A percentile compares a stretch with the other conserved stretches of the same genome.
Conservation (phyloP, 2,888 invertebrate genomes). For the Acronicta leporina region DNA sequence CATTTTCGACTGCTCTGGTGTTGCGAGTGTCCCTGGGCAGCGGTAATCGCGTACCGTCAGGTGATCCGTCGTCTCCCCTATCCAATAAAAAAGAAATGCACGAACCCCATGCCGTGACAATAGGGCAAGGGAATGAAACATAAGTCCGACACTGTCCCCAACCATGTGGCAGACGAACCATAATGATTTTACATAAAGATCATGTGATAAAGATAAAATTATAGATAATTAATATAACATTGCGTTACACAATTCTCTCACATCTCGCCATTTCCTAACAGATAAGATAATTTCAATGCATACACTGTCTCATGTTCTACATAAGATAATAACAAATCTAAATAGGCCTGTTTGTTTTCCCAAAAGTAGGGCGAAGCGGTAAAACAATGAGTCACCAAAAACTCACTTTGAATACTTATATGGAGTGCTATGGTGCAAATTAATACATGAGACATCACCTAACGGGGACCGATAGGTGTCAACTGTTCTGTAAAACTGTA, state of each 20-base stretch:
- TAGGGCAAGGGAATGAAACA: too few relatives aligned
- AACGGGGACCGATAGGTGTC: constrained; percentile 20
- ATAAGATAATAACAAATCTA: constrained; percentile 5
- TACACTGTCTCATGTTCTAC: constrained; percentile 27
- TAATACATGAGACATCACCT: constrained; percentile 28
- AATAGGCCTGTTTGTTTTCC: constrained; percentile 34
- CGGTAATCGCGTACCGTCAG: too few relatives aligned
- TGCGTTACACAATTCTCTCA: neutral
- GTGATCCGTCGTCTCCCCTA: too few relatives aligned
- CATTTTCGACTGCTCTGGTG: too few relatives aligned
- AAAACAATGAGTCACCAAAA: constrained; percentile 20
- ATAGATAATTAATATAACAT: too few relatives aligned
- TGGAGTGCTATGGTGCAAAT: constrained; percentile 28
- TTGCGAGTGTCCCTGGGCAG: too few relatives aligned
- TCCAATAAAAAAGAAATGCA: too few relatives aligned
- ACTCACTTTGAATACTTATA: constrained; percentile 32
- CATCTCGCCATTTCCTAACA: neutral
- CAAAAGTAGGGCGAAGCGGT: constrained; percentile 34
- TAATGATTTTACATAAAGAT: too few relatives aligned
- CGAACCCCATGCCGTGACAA: too few relatives aligned
- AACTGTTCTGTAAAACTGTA: constrained; percentile 7
- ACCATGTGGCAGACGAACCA: too few relatives aligned
- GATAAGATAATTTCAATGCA: constrained; percentile 33
- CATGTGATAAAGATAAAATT: too few relatives aligned
- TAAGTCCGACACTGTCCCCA: too few relatives aligned